Conservation (phyloP, 2,797 vertebrate genomes). For the Acipenser transmontanus region DNA sequence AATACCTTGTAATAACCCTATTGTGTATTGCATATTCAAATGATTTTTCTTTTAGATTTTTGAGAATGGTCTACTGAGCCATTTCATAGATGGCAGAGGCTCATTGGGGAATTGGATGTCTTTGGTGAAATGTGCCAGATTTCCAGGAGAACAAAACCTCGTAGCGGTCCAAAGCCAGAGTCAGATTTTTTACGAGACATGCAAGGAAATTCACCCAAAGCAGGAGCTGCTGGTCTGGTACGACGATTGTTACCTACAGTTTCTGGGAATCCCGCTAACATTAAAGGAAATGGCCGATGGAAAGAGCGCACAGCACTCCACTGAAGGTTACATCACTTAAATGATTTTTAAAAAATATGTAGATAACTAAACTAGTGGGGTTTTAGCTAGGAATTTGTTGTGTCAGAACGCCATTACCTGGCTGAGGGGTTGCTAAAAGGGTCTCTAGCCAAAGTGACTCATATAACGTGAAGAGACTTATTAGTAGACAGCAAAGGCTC, state of each 20-base stretch:
- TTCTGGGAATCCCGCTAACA: constrained; percentile 84
- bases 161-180: constrained; percentile 75
- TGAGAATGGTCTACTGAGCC: constrained; percentile 80
- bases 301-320: constrained; percentile 17
- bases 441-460: no score
- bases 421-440: background rate
- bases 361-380: no score
- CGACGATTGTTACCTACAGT: constrained; percentile 87
- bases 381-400: no score
- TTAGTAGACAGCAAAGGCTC: no score
- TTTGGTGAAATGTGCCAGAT: constrained; percentile 86
- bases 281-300: constrained; percentile 64
- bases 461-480: no score
- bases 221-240: constrained; percentile 96
- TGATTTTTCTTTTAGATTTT: constrained; percentile 71
- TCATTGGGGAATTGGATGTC: constrained; percentile 88
- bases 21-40: no score
- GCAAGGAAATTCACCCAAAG: constrained; percentile 72
- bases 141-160: constrained; percentile 90
- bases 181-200: constrained; percentile 89
- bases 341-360: constrained; percentile 5
- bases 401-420: background rate
- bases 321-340: constrained; percentile 54
- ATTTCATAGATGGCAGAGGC: constrained; percentile 88
- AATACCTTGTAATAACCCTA: no score